Evolutionary conservation across 2,113 vertebrate genomes (phyloP), one percentile per base, ranked within the genome.

Genomic region (Eptesicus fuscus): DNA sequence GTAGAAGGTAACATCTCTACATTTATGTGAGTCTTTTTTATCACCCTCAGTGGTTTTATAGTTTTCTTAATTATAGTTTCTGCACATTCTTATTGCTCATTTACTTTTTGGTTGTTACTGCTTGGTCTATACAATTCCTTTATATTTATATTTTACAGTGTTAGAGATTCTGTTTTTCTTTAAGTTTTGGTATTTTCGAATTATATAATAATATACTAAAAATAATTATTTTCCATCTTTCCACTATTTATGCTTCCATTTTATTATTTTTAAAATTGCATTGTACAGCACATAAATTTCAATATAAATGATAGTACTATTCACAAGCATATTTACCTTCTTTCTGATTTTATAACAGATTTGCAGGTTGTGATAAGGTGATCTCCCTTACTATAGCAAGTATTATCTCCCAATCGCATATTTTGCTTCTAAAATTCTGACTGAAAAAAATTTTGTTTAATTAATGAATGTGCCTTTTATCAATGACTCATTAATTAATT

Each of bases 401-500:
- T 71, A 2, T 63, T 63, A 30, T 90, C 5, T 84, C 20, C 12
- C 18, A 65, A 4, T 88, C 47, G 18, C 42, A 35, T 83, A n/a
- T 56, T 94, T 96, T 83, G 28, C 5, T 85, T 23, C 35, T 91
- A 51, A 95, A 91, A 67, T 51, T 83, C 2, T 82, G 35, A 74
- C 16, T 37, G 56, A 89, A 86, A 56, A 4, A 70, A 61, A 53
- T 92, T 4, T 70, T 79, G 70, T 87, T 65, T 40, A 88, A 76
- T 96, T 94, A 94, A 95, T 83, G 82, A 90, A 25, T 82, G 23
- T 80, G 28, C 2, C 70, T 85, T 77, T 74, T 84, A 85, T 85
- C 49, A 83, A 37, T 74, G 85, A 93, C 56, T 88, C 23, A 25
- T 69, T 88, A 74, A 96, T 91, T 95, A 94, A 86, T 93, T 95